Conservation (phyloP, 1,140 invertebrate species). For the Ceratosolen solmsi region DNA sequence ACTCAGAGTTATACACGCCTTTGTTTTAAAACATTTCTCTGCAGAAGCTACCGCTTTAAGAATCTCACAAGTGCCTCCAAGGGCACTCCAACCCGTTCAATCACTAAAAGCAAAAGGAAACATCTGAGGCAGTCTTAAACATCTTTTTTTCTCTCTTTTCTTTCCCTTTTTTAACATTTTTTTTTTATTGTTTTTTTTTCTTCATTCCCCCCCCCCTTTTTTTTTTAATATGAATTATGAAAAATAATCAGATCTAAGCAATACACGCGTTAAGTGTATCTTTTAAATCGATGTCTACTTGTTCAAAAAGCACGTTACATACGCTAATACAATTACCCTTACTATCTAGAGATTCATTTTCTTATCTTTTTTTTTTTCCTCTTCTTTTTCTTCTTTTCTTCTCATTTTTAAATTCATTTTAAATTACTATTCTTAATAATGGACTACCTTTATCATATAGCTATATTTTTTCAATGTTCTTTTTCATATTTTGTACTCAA, state of each 20-base stretch:
- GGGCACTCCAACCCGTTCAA: slow-evolving; percentile 13
- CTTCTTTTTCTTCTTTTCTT: too few relatives aligned
- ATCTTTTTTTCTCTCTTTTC: background rate
- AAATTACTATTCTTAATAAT: slow-evolving; percentile 23
- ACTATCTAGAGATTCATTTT: slow-evolving; percentile 48
- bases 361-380: too few relatives aligned
- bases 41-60: slow-evolving; percentile 46
- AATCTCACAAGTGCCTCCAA: slow-evolving; percentile 13
- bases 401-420: too few relatives aligned
- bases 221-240: slow-evolving; percentile 52
- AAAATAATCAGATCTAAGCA: slow-evolving; percentile 49
- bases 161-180: slow-evolving; percentile 33
- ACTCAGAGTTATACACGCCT: slow-evolving; percentile 45
- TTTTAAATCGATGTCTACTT: slow-evolving; percentile 50
- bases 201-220: too few relatives aligned
- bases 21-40: slow-evolving; percentile 44
- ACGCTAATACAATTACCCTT: slow-evolving; percentile 43
- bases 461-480: slow-evolving; percentile 47
- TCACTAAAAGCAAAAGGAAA: slow-evolving; percentile 46
- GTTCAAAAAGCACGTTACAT: slow-evolving; percentile 47
- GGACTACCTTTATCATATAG: slow-evolving; percentile 40
- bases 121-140: slow-evolving; percentile 47
- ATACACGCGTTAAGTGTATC: slow-evolving; percentile 32
- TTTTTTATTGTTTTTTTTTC: too few relatives aligned
- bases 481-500: slow-evolving; percentile 53